Percentiles rank a stretch among this genome's conserved stretches.
phyloP scores from a whole-genome alignment of 2,797 vertebrate species.

The Apogon talboti region DNA sequence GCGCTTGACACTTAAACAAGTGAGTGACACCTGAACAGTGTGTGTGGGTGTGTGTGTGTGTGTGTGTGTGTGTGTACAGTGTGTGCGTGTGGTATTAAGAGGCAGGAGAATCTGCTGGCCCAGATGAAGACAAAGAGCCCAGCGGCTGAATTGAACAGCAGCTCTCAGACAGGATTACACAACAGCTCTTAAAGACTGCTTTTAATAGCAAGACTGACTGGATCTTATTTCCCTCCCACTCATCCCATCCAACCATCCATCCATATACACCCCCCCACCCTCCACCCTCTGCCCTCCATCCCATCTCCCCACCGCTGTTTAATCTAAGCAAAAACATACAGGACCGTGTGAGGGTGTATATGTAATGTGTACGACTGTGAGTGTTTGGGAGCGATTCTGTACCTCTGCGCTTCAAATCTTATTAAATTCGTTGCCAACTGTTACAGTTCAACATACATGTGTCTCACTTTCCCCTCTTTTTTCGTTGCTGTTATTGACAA shows the following conservation, averaged over 20 bases:
- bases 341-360: conserved; percentile 23
- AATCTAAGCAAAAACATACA: conserved; percentile 42
- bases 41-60: conserved; percentile 17
- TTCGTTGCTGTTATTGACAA: conserved; percentile 24
- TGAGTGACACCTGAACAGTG: conserved; percentile 47
- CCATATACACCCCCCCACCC: conserved; percentile 21
- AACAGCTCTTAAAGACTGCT: conserved; percentile 75
- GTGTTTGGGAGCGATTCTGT: conserved; percentile 2
- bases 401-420: conserved; percentile 55
- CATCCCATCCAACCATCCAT: conserved; percentile 45
- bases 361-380: conserved; percentile 8
- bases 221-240: conserved; percentile 68
- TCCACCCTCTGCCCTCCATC: not conserved
- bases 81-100: conserved; percentile 53
- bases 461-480: conserved; percentile 12
- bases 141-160: conserved; percentile 66
- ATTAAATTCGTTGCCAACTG: conserved; percentile 75
- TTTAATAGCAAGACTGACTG: conserved; percentile 71
- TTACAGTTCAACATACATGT: conserved; percentile 60
- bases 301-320: not conserved
- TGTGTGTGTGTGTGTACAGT: conserved; percentile 3
- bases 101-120: conserved; percentile 43
- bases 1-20: conserved; percentile 34
- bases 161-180: conserved; percentile 78
- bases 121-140: conserved; percentile 69